These are phyloP conservation scores for Halotydeus destructor DNA, from an alignment of 1,140 invertebrate species.

Conservation along the genomic window DNA sequence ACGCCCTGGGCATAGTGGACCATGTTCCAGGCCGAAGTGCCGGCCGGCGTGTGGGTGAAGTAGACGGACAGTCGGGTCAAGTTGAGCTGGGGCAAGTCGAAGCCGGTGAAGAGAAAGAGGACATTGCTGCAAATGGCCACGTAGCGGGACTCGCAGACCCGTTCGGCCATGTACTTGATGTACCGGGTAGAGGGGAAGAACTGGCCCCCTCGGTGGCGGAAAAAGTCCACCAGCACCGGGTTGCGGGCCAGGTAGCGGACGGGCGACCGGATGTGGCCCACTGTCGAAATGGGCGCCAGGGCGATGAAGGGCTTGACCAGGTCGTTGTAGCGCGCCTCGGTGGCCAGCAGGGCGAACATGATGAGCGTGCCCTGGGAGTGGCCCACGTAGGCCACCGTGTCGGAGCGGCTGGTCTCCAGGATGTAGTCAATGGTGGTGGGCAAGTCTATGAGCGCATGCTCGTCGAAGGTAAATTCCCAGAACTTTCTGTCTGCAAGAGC, in stretches of 20 bases:
- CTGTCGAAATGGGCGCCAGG: slow-evolving; percentile 49
- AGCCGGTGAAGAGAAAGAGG: slow-evolving; percentile 1
- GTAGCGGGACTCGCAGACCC: neutral
- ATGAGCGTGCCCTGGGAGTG: too few species aligned
- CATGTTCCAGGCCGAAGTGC: slow-evolving; percentile 51
- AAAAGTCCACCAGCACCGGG: neutral
- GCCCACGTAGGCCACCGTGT: too few species aligned
- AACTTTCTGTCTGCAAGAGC: slow-evolving; percentile 1
- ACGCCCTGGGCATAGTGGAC: slow-evolving; percentile 31
- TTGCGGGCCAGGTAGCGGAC: slow-evolving; percentile 13
- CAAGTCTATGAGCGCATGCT: slow-evolving; percentile 26
- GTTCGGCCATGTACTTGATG: neutral
- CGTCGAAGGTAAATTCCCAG: slow-evolving; percentile 21
- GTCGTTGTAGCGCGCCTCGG: slow-evolving; percentile 37
- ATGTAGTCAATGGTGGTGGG: slow-evolving; percentile 31
- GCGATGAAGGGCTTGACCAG: slow-evolving; percentile 32
- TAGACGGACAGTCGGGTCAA: slow-evolving; percentile 41
- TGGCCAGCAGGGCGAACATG: slow-evolving; percentile 38
- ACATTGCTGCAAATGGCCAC: neutral
- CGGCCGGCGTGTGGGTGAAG: slow-evolving; percentile 55
- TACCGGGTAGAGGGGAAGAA: neutral
- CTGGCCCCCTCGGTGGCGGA: neutral
- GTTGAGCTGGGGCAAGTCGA: slow-evolving; percentile 2
- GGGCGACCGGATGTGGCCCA: slow-evolving; percentile 44
- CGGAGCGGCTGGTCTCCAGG: slow-evolving; percentile 3